Conservation (phyloP, 2,113 vertebrate genomes). For the Paedocypris sp. region DNA sequence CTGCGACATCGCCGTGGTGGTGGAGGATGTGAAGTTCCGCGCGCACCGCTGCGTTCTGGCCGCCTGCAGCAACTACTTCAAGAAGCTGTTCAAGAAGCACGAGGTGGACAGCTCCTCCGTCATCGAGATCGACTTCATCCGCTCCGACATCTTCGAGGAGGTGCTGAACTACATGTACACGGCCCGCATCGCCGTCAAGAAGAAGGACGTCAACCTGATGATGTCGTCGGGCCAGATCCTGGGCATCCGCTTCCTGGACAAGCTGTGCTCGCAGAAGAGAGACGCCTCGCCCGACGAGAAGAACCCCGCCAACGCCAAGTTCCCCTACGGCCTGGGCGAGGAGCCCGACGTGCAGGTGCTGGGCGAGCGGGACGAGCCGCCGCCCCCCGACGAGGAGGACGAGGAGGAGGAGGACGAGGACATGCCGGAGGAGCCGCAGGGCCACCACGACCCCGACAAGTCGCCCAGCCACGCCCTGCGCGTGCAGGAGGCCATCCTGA, state of each 20-base stretch:
- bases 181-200: conserved; percentile 89
- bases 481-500: conserved; percentile 92
- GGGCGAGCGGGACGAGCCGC: conserved; percentile 81
- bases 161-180: conserved; percentile 98
- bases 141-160: conserved; percentile 93
- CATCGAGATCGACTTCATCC: conserved; percentile 94
- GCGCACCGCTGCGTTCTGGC: conserved; percentile 93
- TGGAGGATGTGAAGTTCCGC: conserved; percentile 93
- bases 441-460: conserved; percentile 74
- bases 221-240: conserved; percentile 98
- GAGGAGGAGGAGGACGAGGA: conserved; percentile 72
- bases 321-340: conserved; percentile 59
- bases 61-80: conserved; percentile 97
- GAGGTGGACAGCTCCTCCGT: conserved; percentile 92
- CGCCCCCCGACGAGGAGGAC: conserved; percentile 72
- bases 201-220: conserved; percentile 94
- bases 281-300: conserved; percentile 76
- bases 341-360: conserved; percentile 84
- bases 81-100: conserved; percentile 94
- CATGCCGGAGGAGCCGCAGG: conserved; percentile 70
- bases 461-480: conserved; percentile 73
- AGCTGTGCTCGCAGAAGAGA: conserved; percentile 92
- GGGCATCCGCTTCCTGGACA: conserved; percentile 92
- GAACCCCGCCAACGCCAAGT: conserved; percentile 70
- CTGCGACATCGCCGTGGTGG: conserved; percentile 94